phyloP scores from a whole-genome alignment of 2,888 invertebrate species.

The Lacanobia oleracea region DNA sequence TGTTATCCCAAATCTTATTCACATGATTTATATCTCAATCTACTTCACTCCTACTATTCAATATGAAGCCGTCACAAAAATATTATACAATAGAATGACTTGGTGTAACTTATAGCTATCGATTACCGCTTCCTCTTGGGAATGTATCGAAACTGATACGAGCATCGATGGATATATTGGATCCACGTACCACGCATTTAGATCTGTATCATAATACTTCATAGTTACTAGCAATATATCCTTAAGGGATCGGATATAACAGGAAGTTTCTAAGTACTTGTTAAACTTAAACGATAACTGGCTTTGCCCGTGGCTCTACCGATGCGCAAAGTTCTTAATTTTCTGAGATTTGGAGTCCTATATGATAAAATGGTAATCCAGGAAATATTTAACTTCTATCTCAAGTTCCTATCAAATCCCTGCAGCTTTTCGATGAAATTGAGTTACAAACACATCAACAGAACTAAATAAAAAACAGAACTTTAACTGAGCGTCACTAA shows the following conservation, averaged over 20 bases:
- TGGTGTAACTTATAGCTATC: constrained; percentile 38
- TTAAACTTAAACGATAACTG: constrained; percentile 49
- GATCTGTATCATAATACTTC: constrained; percentile 56
- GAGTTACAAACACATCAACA: background rate
- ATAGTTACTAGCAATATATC: constrained; percentile 46
- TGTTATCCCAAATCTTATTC: background rate
- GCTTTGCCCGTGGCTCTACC: constrained; percentile 2
- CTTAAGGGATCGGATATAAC: constrained; percentile 35
- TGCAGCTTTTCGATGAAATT: background rate
- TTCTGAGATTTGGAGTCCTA: constrained; percentile 5
- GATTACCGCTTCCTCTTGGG: constrained; percentile 39
- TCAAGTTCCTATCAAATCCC: background rate
- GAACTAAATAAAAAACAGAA: background rate
- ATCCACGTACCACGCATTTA: constrained; percentile 51
- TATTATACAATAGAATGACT: constrained; percentile 9
- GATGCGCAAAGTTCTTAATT: constrained; percentile 24
- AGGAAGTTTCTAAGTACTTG: constrained; percentile 48
- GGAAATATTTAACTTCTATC: background rate
- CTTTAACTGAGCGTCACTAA: no score
- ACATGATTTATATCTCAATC: background rate
- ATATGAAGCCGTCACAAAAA: constrained; percentile 13
- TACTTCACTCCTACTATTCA: constrained; percentile 9
- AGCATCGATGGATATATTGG: constrained; percentile 34
- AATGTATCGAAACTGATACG: constrained; percentile 49
- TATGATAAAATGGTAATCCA: background rate